Percentiles rank a stretch among this genome's conserved stretches.
These are phyloP conservation scores for Tetragonula carbonaria DNA, from an alignment of 2,888 invertebrate genomes.

Conservation along the genomic window DNA sequence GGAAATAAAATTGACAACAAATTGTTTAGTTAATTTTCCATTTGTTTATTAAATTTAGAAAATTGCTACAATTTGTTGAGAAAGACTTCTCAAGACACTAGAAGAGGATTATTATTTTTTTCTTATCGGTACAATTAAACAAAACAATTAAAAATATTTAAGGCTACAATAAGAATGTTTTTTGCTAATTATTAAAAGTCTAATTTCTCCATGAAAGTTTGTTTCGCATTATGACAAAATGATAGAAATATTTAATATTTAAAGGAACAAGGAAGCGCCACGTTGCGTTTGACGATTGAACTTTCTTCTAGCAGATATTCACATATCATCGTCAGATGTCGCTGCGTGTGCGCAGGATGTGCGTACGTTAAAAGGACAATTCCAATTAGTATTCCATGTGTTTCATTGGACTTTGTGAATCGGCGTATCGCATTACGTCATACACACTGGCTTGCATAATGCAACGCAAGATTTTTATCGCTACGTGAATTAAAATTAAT, in stretches of 20 bases:
- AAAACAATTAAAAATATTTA: not conserved
- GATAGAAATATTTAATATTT: not conserved
- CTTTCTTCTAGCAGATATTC: not conserved
- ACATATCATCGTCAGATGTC: conserved; percentile 31
- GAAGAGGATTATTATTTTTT: not conserved
- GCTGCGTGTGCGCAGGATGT: not conserved
- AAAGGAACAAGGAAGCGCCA: conserved; percentile 19
- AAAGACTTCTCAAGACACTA: not conserved
- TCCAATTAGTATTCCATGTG: conserved; percentile 32
- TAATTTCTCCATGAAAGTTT: not conserved
- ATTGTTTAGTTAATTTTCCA: not conserved
- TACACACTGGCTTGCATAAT: conserved; percentile 19
- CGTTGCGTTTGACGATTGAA: not conserved
- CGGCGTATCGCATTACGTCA: conserved; percentile 29
- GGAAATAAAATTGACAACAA: not conserved
- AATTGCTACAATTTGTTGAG: not conserved
- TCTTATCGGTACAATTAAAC: not conserved
- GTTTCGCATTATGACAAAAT: not conserved
- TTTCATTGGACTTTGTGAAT: conserved; percentile 43
- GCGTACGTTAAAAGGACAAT: conserved; percentile 6
- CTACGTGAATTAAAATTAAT: conserved; percentile 31
- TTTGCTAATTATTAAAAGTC: not conserved
- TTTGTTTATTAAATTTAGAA: no score
- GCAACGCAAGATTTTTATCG: conserved; percentile 30
- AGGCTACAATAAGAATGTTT: not conserved